Evolutionary conservation across 2,113 vertebrate genomes (phyloP).

Genomic region (Sturnira hondurensis): DNA sequence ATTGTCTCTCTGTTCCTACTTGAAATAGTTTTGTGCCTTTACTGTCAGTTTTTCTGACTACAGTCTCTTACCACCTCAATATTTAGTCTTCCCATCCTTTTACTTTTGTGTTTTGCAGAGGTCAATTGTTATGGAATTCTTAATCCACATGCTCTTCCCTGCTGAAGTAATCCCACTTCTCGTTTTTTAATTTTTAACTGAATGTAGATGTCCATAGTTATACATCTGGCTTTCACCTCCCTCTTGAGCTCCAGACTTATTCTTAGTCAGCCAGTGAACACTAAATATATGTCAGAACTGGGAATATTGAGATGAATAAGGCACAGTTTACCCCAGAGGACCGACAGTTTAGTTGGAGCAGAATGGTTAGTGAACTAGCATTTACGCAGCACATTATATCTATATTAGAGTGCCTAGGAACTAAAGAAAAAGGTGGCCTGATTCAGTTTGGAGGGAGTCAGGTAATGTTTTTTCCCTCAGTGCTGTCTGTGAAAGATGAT

Average conservation of each 20-base stretch:
- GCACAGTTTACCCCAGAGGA: background rate
- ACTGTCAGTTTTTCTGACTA: background rate
- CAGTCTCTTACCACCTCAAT: background rate
- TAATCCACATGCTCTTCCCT: background rate
- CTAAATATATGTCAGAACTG: conserved; percentile 34
- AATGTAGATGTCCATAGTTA: conserved; percentile 33
- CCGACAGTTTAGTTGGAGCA: conserved; percentile 25
- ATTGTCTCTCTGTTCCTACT: background rate
- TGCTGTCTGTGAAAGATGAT: background rate
- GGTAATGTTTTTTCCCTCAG: background rate
- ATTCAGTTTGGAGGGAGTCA: background rate
- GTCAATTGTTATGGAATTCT: background rate
- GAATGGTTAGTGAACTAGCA: conserved; percentile 7
- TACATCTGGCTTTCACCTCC: conserved; percentile 33
- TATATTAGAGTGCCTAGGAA: background rate
- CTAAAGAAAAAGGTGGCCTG: background rate
- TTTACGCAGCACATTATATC: background rate
- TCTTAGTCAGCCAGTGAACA: conserved; percentile 42
- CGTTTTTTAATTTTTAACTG: conserved; percentile 21
- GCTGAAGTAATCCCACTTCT: conserved; percentile 14
- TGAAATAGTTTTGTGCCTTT: conserved; percentile 8
- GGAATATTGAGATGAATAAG: background rate
- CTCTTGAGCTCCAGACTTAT: conserved; percentile 18
- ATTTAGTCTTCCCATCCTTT: background rate
- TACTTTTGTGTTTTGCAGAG: background rate